Conservation (phyloP, 2,797 vertebrate species). For the Sebastes iracundus region DNA sequence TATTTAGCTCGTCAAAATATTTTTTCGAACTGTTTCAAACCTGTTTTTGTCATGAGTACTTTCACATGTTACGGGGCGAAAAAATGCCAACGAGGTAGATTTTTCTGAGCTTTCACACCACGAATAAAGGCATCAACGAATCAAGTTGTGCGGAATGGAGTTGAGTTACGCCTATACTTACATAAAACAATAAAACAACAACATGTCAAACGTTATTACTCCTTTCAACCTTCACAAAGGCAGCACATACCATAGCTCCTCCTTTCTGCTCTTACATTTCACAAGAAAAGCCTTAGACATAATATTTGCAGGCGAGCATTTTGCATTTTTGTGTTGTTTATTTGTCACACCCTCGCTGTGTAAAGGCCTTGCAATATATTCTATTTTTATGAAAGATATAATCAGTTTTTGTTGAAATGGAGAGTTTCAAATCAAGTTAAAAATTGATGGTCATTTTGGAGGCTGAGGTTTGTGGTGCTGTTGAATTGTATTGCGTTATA, state of each 20-base stretch:
- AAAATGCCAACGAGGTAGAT: background rate
- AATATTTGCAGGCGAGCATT: too few relatives aligned
- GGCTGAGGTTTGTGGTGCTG: background rate
- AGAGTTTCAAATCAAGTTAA: too few relatives aligned
- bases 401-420: background rate
- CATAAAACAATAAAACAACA: background rate
- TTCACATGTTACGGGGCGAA: background rate
- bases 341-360: too few relatives aligned
- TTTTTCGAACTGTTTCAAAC: too few relatives aligned
- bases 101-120: too few relatives aligned
- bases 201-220: background rate
- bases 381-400: background rate
- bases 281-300: too few relatives aligned
- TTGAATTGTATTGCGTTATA: background rate
- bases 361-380: background rate
- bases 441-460: background rate
- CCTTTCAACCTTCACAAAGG: background rate
- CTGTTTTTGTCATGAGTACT: background rate
- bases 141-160: background rate
- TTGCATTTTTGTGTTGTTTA: too few relatives aligned
- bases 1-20: too few relatives aligned
- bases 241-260: background rate
- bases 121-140: background rate
- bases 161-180: too few relatives aligned
- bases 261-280: too few relatives aligned